Percentiles rank a stretch among this genome's conserved stretches.
These are phyloP conservation scores for Saccopteryx leptura DNA, from an alignment of 2,113 vertebrate genomes.

Conservation along the genomic window DNA sequence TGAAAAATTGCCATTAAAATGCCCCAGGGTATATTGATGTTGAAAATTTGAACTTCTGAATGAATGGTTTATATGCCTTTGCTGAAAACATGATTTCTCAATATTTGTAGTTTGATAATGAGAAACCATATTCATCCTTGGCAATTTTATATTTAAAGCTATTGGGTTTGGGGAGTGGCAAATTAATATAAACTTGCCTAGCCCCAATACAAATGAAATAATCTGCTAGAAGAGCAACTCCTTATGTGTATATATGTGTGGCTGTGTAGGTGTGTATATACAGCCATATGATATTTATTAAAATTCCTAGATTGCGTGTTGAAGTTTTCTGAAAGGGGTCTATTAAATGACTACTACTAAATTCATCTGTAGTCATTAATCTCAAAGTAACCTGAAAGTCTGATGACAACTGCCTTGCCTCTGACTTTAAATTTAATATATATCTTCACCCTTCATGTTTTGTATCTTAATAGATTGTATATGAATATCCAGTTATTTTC, in stretches of 20 bases:
- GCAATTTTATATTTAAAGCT: constrained; percentile 50
- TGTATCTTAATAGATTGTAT: constrained; percentile 55
- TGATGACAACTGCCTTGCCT: constrained; percentile 24
- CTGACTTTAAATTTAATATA: constrained; percentile 64
- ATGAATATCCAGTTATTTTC: constrained; percentile 22
- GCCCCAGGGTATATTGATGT: neutral
- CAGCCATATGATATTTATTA: constrained; percentile 81
- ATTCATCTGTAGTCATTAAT: constrained; percentile 46
- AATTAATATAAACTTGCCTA: constrained; percentile 72
- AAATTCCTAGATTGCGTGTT: constrained; percentile 77
- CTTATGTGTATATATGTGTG: constrained; percentile 69
- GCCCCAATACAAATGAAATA: constrained; percentile 40
- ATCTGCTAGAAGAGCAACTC: constrained; percentile 56
- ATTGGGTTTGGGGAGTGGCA: constrained; percentile 30
- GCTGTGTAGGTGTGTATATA: constrained; percentile 62
- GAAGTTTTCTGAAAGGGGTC: constrained; percentile 69
- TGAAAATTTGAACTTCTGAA: constrained; percentile 44
- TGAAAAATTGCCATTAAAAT: constrained; percentile 15
- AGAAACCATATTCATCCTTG: neutral
- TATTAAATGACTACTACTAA: constrained; percentile 64
- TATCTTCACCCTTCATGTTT: constrained; percentile 63
- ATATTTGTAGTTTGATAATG: constrained; percentile 13
- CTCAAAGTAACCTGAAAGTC: constrained; percentile 56
- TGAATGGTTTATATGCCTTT: constrained; percentile 33
- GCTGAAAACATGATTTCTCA: constrained; percentile 49